Conservation (phyloP, 2,113 vertebrate genomes). For the Archocentrus centrarchus region DNA sequence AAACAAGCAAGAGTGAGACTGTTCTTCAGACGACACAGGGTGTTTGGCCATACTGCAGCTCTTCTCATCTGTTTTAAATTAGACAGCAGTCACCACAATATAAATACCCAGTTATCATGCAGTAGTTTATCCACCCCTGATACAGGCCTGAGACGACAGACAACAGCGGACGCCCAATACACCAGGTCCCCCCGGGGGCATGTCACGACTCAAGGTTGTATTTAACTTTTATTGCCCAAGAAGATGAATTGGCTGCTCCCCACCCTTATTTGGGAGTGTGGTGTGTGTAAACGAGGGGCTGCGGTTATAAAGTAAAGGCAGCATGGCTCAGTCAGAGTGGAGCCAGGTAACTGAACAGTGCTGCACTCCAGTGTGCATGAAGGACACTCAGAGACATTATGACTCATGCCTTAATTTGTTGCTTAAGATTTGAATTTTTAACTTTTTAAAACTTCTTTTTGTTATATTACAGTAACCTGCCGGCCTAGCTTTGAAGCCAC, state of each 20-base stretch:
- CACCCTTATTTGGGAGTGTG: conserved; percentile 48
- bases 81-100: conserved; percentile 58
- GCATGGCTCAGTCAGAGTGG: conserved; percentile 62
- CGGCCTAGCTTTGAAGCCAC: neutral
- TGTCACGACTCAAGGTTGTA: conserved; percentile 56
- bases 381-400: neutral
- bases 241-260: conserved; percentile 63
- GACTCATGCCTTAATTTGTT: conserved; percentile 21
- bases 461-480: neutral
- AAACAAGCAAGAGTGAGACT: neutral
- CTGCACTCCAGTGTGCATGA: neutral
- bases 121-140: conserved; percentile 51
- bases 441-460: neutral
- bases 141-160: conserved; percentile 57
- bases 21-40: conserved; percentile 11
- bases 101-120: conserved; percentile 73
- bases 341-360: conserved; percentile 66
- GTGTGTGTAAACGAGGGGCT: conserved; percentile 38
- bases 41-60: conserved; percentile 33
- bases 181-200: conserved; percentile 54
- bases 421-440: neutral
- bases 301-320: conserved; percentile 60
- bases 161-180: conserved; percentile 59
- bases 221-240: conserved; percentile 74
- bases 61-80: conserved; percentile 66